Evolutionary conservation across 2,113 vertebrate genomes (phyloP).

Genomic region (Hippocampus comes): DNA sequence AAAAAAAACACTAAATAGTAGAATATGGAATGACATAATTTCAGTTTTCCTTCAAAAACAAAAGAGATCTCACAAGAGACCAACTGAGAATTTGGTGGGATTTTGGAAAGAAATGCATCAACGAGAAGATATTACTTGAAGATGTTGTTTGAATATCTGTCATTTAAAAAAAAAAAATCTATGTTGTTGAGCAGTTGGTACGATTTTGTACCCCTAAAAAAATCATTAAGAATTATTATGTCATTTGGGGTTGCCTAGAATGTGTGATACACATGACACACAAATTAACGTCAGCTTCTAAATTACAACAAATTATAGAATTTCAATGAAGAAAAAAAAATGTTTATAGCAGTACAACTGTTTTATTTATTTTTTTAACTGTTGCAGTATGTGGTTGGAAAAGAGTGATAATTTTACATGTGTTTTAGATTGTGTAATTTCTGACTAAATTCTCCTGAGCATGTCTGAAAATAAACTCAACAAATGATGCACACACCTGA

Average conservation of each 20-base stretch:
- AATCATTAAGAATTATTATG: too few species aligned
- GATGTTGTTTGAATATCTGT: too few species aligned
- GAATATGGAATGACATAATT: too few species aligned
- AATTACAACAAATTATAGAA: background rate
- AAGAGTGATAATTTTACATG: too few species aligned
- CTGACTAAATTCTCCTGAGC: background rate
- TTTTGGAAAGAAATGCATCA: background rate
- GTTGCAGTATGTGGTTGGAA: background rate
- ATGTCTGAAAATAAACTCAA: slow-evolving; percentile 8
- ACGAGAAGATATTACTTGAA: too few species aligned
- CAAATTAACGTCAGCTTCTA: background rate
- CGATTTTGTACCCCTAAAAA: background rate
- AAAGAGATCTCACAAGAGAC: too few species aligned
- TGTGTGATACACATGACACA: background rate
- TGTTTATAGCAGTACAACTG: background rate
- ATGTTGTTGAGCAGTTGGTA: too few species aligned
- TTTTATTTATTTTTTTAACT: too few species aligned
- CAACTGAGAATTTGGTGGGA: background rate
- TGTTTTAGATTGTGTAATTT: background rate
- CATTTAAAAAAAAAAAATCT: too few species aligned
- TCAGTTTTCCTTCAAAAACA: too few species aligned
- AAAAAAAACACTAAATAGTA: too few species aligned
- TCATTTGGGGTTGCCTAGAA: too few species aligned
- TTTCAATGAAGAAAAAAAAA: background rate
- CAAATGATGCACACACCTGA: slow-evolving; percentile 9